Conservation (phyloP, 2,797 vertebrate genomes). For the Sebastes elongatus region DNA sequence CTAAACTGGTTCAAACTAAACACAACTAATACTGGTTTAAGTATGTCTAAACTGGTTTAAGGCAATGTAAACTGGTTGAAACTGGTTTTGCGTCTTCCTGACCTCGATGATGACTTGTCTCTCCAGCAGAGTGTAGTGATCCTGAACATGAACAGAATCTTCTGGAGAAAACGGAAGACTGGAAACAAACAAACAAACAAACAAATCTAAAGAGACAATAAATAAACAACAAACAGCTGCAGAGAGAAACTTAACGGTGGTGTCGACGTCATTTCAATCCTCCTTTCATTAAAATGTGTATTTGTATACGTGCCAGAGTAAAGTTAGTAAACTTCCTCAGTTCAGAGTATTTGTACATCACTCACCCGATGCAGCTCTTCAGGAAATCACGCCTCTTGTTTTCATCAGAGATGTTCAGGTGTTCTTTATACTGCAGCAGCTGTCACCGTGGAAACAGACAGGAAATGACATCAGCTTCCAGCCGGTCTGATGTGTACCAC, state of each 20-base stretch:
- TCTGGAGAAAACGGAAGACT: slow-evolving; percentile 88
- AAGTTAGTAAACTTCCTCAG: not conserved
- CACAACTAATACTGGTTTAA: not conserved
- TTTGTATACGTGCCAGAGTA: not conserved
- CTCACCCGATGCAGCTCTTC: slow-evolving; percentile 91
- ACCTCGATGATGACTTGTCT: slow-evolving; percentile 97
- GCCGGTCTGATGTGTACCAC: not conserved
- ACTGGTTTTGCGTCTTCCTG: slow-evolving; percentile 14
- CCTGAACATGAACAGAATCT: slow-evolving; percentile 88
- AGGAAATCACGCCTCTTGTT: slow-evolving; percentile 91
- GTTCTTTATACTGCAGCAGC: slow-evolving; percentile 93
- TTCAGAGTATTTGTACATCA: not conserved
- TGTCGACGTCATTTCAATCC: no score
- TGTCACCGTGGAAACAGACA: slow-evolving; percentile 62
- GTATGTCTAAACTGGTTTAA: not conserved
- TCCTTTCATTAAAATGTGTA: not conserved
- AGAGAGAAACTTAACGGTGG: no score
- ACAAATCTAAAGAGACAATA: not conserved
- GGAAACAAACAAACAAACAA: slow-evolving; percentile 9
- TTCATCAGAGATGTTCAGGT: slow-evolving; percentile 89
- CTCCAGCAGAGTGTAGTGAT: slow-evolving; percentile 94
- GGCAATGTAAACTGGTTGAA: not conserved
- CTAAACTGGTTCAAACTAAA: not conserved
- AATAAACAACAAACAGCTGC: not conserved
- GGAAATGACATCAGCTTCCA: not conserved